Conservation (phyloP, 1,140 invertebrate genomes). For the Aphidius gifuensis region DNA sequence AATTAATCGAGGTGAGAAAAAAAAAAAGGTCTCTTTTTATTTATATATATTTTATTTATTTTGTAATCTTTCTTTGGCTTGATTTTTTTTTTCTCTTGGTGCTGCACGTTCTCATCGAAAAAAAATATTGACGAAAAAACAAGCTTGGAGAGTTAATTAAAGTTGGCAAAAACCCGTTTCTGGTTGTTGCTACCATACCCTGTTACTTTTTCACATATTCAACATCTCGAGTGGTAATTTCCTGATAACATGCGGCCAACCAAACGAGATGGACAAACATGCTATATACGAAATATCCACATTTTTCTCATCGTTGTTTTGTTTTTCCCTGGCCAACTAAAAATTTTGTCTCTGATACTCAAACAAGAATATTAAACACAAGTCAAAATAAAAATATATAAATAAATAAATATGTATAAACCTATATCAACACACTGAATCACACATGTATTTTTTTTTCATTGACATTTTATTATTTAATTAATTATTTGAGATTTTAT, state of each 20-base stretch:
- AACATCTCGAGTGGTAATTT: constrained; percentile 42
- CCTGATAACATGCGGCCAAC: constrained; percentile 40
- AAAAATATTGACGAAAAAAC: constrained; percentile 50
- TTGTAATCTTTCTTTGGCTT: too few species aligned
- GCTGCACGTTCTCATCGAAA: constrained; percentile 12
- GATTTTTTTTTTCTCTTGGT: too few species aligned
- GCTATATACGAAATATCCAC: constrained; percentile 29
- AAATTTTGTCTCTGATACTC: constrained; percentile 13
- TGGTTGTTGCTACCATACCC: constrained; percentile 30
- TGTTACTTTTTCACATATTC: neutral
- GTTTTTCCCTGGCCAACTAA: constrained; percentile 29
- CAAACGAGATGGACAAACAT: constrained; percentile 42
- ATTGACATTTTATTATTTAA: neutral
- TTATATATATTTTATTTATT: too few species aligned
- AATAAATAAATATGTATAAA: too few species aligned
- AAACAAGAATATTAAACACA: neutral
- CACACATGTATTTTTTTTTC: too few species aligned
- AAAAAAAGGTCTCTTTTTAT: too few species aligned
- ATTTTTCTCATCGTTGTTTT: constrained; percentile 15
- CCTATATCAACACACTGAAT: too few species aligned
- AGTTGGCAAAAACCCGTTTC: constrained; percentile 37
- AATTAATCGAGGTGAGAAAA: too few species aligned
- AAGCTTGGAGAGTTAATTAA: constrained; percentile 47
- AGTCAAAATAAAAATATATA: too few species aligned
- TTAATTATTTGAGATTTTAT: neutral